Base-by-base conservation (phyloP, 2,113 vertebrate species). In the Hippocampus guttulatus region DNA sequence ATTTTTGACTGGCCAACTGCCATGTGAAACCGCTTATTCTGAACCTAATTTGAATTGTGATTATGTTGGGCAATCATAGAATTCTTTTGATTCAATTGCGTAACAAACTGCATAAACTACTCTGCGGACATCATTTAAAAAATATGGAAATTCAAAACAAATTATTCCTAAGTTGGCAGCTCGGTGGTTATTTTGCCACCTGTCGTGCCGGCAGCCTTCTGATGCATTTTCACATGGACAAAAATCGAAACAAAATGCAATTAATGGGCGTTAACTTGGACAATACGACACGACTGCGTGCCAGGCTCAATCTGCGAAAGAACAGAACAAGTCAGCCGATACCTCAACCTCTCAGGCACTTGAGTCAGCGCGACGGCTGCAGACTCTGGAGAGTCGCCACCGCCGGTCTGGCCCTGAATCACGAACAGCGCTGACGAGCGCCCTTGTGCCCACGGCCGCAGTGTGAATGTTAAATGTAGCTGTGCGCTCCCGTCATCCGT, bases 391-490 rank as follows among this genome's bases (percentile, higher is more conserved):
- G 41, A 78, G 76, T 78, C 16, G 30, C 82, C 86, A 70, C 67
- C 81, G 72, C 68, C 73, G 52, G 81, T 83, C 79, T 49, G 78
- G 74, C 82, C 77, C 81, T 75, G 76, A 66, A 83, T 80, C 81
- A 80, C 69, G 68, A 69, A 67, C 67, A 75, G 61, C 51, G 78
- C 81, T 81, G 80, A 84, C 82, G 75, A 67, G 84, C 61, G 75
- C 81, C 85, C 82, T 87, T 80, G 75, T 79, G 71, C 68, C 72
- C 78, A 70, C 77, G 79, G 71, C 83, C 67, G 69, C 73, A 80
- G 76, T 78, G 73, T 78, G 84, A 85, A 79, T 81, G 80, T 75
- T 81, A 78, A 87, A 87, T 75, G 71, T 23, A 15, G 65, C 74
- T 61, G 74, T 45, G 80, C 73, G 68, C 75, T 64, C 68, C 74